Conservation (phyloP, 2,797 vertebrate species). For the Scolopax bukidnonensis region DNA sequence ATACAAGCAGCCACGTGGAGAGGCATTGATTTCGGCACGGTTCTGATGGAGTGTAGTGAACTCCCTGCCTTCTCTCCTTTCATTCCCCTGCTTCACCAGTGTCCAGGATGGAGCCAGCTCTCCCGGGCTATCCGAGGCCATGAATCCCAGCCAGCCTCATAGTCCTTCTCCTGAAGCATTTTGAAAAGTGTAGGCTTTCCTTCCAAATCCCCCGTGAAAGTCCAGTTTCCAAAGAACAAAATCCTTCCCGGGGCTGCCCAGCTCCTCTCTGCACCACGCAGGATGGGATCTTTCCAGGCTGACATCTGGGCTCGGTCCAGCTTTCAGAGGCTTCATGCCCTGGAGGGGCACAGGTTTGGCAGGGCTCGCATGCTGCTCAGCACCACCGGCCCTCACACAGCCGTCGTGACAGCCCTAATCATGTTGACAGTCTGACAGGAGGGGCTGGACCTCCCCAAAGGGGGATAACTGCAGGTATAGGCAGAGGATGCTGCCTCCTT, state of each 20-base stretch:
- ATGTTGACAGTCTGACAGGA: fast-evolving
- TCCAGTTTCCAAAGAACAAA: neutral
- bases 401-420: fast-evolving
- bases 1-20: neutral
- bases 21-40: neutral
- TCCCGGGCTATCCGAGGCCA: neutral
- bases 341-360: neutral
- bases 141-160: neutral
- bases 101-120: neutral
- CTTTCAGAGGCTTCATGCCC: neutral
- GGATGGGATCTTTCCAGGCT: neutral
- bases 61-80: neutral
- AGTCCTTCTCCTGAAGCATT: neutral
- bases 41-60: neutral
- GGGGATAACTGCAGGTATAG: neutral
- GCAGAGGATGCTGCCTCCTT: neutral
- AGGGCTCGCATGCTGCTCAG: fast-evolving
- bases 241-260: neutral
- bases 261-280: fast-evolving
- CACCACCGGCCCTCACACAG: fast-evolving
- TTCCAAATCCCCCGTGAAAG: neutral
- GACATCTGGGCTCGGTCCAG: fast-evolving
- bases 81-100: neutral
- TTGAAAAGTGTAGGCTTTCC: neutral
- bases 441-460: neutral